Conservation (phyloP, 2,113 vertebrate species). For the Atrichornis clamosus region DNA sequence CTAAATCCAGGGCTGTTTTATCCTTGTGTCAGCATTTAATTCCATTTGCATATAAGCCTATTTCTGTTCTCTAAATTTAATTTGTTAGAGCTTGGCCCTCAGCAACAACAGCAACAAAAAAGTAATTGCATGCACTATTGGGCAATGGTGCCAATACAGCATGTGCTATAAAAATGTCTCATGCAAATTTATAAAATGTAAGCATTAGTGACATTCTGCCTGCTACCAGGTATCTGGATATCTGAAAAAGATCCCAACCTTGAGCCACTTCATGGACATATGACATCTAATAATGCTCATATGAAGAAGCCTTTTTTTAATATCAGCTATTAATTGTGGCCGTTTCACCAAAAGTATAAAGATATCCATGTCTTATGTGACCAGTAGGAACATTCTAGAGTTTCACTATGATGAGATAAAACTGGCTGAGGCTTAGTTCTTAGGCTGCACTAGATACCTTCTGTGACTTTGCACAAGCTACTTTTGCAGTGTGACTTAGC, state of each 20-base stretch:
- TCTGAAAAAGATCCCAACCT: neutral
- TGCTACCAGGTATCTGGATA: slow-evolving; percentile 40
- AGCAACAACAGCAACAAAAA: slow-evolving; percentile 58
- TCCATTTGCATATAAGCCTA: slow-evolving; percentile 76
- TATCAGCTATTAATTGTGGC: neutral
- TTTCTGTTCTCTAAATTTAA: slow-evolving; percentile 73
- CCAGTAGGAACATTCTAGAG: neutral
- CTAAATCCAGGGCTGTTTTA: slow-evolving; percentile 71
- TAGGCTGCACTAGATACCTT: neutral
- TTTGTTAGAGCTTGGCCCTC: slow-evolving; percentile 69
- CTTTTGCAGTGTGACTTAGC: neutral
- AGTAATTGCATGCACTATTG: slow-evolving; percentile 64
- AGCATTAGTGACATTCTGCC: slow-evolving; percentile 56
- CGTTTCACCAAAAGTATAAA: neutral
- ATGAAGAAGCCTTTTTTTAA: neutral
- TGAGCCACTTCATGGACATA: neutral
- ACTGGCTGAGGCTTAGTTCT: neutral
- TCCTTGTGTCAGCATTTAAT: slow-evolving; percentile 74
- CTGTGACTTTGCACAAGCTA: neutral
- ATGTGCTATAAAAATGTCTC: slow-evolving; percentile 57
- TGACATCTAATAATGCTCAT: slow-evolving; percentile 27
- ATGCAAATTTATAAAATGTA: slow-evolving; percentile 60
- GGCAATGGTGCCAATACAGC: slow-evolving; percentile 61
- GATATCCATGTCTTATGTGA: neutral
- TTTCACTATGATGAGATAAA: neutral